These are phyloP conservation scores for Pyrrhopygopsis socrates DNA, from an alignment of 2,888 invertebrate species.

Conservation along the genomic window DNA sequence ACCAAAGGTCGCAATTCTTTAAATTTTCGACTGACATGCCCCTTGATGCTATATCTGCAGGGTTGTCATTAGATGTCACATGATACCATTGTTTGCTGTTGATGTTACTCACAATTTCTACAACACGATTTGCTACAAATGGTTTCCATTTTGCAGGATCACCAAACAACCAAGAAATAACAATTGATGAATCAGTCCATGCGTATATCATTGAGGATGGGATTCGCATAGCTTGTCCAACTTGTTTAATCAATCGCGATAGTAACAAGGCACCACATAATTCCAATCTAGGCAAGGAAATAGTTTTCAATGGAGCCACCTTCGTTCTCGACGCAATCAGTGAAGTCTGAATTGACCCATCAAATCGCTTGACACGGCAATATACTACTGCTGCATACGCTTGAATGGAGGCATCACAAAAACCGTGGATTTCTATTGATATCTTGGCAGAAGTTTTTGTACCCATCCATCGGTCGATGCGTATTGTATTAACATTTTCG, in stretches of 20 bases:
- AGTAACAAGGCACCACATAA: conserved; percentile 73
- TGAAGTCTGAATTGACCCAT: background rate
- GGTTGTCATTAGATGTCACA: conserved; percentile 67
- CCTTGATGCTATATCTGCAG: conserved; percentile 77
- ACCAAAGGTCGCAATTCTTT: conserved; percentile 62
- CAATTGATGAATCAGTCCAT: conserved; percentile 9
- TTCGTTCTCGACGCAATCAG: no score
- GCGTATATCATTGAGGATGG: background rate
- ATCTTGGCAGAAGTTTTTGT: background rate
- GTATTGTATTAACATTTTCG: background rate
- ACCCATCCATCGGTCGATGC: conserved; percentile 6
- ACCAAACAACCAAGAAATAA: conserved; percentile 59
- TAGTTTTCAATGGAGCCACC: no score
- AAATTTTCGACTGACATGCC: conserved; percentile 35
- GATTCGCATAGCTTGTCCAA: conserved; percentile 52
- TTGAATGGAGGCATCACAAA: conserved; percentile 29
- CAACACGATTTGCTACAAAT: background rate
- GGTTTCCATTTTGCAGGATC: conserved; percentile 74
- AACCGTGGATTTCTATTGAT: conserved; percentile 11
- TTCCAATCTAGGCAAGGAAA: conserved; percentile 46
- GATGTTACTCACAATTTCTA: conserved; percentile 61
- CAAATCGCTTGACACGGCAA: background rate
- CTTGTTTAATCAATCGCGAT: conserved; percentile 62
- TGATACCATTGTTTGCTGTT: conserved; percentile 63
- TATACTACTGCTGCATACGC: conserved; percentile 26